A percentile compares a stretch with the other conserved stretches of the same genome.
Conservation (phyloP, 2,113 vertebrate species). For the Rhea pennata region DNA sequence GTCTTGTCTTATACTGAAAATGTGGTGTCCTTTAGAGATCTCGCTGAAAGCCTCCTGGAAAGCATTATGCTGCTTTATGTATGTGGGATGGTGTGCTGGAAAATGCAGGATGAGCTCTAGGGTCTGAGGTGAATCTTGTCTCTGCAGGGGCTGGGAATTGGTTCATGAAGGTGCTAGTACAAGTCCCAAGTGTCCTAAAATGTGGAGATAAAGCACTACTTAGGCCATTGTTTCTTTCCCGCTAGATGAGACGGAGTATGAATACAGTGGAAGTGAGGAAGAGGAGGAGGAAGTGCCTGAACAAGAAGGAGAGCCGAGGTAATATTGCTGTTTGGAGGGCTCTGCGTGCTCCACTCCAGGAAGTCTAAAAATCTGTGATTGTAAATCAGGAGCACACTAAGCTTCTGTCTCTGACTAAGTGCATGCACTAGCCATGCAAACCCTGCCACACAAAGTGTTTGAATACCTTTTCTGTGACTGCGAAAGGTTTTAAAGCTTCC, state of each 20-base stretch:
- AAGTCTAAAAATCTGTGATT: neutral
- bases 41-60: neutral
- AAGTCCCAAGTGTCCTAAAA: neutral
- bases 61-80: neutral
- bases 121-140: neutral
- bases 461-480: neutral
- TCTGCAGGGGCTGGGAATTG: neutral
- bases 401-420: neutral
- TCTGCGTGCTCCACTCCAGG: neutral
- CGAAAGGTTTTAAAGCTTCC: neutral
- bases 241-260: conserved; percentile 96
- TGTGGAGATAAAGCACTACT: neutral
- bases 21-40: neutral
- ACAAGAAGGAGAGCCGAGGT: conserved; percentile 98
- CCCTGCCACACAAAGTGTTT: neutral
- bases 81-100: neutral
- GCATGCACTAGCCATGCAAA: neutral
- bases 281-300: conserved; percentile 97
- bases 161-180: neutral
- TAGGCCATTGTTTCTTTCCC: neutral
- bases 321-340: neutral
- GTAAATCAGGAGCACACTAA: neutral
- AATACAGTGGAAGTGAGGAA: conserved; percentile 98
- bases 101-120: neutral
- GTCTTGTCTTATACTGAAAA: neutral